Evolutionary conservation across 2,888 invertebrate genomes (phyloP), one percentile per base, ranked within the genome.

Genomic region (Tridacna crocea): DNA sequence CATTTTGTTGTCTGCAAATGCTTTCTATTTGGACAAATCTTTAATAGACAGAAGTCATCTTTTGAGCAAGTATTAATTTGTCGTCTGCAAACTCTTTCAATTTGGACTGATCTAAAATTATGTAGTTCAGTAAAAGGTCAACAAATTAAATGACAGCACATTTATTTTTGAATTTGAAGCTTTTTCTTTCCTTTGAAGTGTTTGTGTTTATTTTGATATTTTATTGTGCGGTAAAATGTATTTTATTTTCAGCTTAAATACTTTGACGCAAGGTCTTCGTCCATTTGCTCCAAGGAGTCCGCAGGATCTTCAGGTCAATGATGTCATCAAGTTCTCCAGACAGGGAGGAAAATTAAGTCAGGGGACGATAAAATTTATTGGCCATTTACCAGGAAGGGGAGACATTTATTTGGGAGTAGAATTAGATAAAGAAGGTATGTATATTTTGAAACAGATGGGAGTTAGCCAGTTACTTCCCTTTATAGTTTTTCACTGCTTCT

Each of bases 351-450:
- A 93, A 85, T 92, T 94, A 24, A 92, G 92, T 79, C 92, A 92
- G 79, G 94, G 94, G 11, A 83, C 89, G 10, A 93, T 94, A 22
- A 93, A 93, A 80, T 94, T 92, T 86, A 90, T 94, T 15, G 94
- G 94, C 8, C 93, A 93, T 79, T 88, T 94, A 22, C 94, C 94
- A 13, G 93, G 92, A 8, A 89, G 93, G 68, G 92, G 91, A 65
- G 94, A 94, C 83, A 90, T 91, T 15, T 94, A 94, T 83, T 88
- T 94, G 0, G 94, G 94, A 0, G 90, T 94, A 55, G 94, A 94
- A 82, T 87, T 94, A n/a, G 93, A 94, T 77, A 91, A 92, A 83
- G 94, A 94, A 90, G 93, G 94, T 93, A 79, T 79, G 90, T 48
- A n/a, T n/a, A n/a, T 36, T 36, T 36, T 36, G 36, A 36, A 36